Base-by-base conservation (phyloP, 2,888 invertebrate genomes). In the Diarsia dahlii region DNA sequence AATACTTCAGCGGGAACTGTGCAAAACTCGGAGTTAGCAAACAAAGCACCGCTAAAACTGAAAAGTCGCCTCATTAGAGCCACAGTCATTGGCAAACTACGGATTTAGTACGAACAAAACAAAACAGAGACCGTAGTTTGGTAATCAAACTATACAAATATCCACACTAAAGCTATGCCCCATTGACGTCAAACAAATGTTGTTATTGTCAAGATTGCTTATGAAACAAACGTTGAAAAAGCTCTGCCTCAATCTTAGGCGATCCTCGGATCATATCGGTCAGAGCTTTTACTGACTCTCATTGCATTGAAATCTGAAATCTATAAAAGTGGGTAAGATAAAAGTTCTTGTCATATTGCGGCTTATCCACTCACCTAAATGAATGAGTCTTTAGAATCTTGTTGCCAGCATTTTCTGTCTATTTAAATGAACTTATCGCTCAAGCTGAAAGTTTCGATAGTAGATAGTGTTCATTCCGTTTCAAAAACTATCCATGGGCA, bases 51-150 rank as follows among this genome's bases (percentile, higher is more conserved):
- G 34, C 50, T 65, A 60, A 39, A 82, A 66, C 60, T 82, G n/a
- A 20, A 78, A 72, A 84, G 34, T 78, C 71, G 45, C 71, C 78
- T 82, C 71, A 74, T 82, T 85, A 81, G 81, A 76, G 73, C 75
- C 66, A 77, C 60, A 56, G 45, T 71, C 66, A 67, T 63, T 56
- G 69, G 34, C 52, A 48, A 69, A 79, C 64, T 68, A 48, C 28
- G 48, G 39, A 60, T 68, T 68, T 50, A 70, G 18, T 78, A 52
- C 34, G 20, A 66, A 82, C 66, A 78, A 78, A 78, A 82, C 50
- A 82, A 76, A 74, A 74, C 39, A 23, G 52, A 34, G 75, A 34
- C 48, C 39, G 54, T 62, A 54, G 76, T 82, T 67, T 46, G 64
- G n/a, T 52, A 46, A 75, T 50, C 63, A 81, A 75, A 64, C 64